phyloP scores from a whole-genome alignment of 2,113 vertebrate species.

The Chinchilla lanigera region DNA sequence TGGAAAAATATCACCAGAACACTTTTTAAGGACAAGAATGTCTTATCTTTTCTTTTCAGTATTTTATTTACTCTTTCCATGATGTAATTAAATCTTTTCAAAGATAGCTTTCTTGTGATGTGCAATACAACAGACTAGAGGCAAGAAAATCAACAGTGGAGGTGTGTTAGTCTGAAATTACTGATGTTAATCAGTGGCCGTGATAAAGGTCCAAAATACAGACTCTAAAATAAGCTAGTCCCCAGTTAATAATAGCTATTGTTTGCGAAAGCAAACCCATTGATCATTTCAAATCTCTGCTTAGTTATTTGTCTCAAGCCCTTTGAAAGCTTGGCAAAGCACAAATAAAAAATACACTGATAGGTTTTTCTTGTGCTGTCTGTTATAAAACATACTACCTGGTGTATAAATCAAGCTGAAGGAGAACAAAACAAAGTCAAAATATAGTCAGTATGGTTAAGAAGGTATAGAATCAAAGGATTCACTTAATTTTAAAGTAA shows the following conservation, averaged over 20 bases:
- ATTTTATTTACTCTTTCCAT: slow-evolving; percentile 51
- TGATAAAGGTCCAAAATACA: slow-evolving; percentile 49
- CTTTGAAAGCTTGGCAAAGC: neutral
- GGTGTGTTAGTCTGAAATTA: slow-evolving; percentile 56
- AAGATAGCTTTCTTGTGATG: slow-evolving; percentile 60
- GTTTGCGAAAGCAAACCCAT: slow-evolving; percentile 25
- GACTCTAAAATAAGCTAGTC: slow-evolving; percentile 31
- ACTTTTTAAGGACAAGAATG: slow-evolving; percentile 30
- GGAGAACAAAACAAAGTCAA: slow-evolving; percentile 47
- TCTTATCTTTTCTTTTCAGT: slow-evolving; percentile 26
- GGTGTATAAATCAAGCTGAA: neutral
- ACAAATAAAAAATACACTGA: neutral
- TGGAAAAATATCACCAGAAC: slow-evolving; percentile 41
- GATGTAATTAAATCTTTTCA: slow-evolving; percentile 19
- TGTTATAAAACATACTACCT: slow-evolving; percentile 18
- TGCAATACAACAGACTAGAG: neutral
- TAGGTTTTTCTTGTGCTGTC: slow-evolving; percentile 39
- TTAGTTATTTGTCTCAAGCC: slow-evolving; percentile 37
- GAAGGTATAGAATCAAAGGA: neutral
- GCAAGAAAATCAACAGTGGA: slow-evolving; percentile 37
- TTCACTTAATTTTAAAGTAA: slow-evolving; percentile 8
- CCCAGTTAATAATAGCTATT: slow-evolving; percentile 53
- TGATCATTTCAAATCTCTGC: neutral
- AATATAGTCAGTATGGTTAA: neutral
- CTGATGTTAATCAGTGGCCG: slow-evolving; percentile 62